phyloP scores from a whole-genome alignment of 2,113 vertebrate genomes.

The Felis chaus region DNA sequence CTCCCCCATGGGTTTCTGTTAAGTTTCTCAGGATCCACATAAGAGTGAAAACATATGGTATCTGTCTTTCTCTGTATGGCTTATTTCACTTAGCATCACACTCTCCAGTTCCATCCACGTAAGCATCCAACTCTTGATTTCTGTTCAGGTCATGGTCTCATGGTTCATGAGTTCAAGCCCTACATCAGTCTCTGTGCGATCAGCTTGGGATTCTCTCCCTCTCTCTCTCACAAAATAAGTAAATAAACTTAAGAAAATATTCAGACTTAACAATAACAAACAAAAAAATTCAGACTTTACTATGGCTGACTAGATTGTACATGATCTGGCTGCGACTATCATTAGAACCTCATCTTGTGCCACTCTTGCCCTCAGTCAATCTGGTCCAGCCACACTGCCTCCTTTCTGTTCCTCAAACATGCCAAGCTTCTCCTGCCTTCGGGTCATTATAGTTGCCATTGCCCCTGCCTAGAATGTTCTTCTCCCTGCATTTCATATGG shows the following conservation, averaged over 20 bases:
- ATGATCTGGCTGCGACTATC: neutral
- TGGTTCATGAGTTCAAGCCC: too few species aligned
- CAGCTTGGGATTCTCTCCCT: too few species aligned
- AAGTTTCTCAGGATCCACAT: too few species aligned
- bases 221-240: too few species aligned
- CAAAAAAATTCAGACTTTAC: slow-evolving; percentile 5
- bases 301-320: neutral
- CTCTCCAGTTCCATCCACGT: too few species aligned
- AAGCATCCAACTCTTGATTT: too few species aligned
- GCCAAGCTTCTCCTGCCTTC: neutral
- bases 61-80: too few species aligned
- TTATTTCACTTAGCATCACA: too few species aligned
- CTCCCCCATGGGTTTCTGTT: too few species aligned
- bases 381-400: neutral
- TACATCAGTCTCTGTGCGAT: too few species aligned
- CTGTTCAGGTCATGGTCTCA: too few species aligned
- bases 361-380: neutral
- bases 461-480: neutral
- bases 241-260: neutral
- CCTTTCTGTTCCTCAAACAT: slow-evolving; percentile 20
- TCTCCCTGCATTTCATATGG: neutral
- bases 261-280: neutral
- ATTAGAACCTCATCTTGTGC: neutral
- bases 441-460: neutral
- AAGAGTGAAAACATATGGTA: too few species aligned